Conservation (phyloP, 1,140 invertebrate genomes). For the Glossosoma conforme region DNA sequence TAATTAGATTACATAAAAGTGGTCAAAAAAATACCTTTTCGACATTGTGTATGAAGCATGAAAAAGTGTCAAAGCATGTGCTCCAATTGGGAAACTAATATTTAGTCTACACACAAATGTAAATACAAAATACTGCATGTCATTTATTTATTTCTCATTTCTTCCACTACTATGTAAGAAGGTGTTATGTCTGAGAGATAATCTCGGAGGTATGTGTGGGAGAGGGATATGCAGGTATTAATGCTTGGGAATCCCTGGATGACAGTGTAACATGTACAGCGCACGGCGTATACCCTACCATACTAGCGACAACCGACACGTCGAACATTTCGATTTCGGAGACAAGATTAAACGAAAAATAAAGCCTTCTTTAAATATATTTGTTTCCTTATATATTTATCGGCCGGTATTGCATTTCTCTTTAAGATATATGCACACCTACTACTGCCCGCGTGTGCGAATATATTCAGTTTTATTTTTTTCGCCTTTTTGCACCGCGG, state of each 20-base stretch:
- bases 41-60: too few relatives aligned
- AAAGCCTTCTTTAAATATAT: slow-evolving; percentile 40
- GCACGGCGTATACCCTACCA: too few relatives aligned
- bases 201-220: not conserved
- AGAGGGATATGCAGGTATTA: not conserved
- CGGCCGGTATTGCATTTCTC: slow-evolving; percentile 48
- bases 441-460: not conserved
- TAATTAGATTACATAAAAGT: too few relatives aligned
- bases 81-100: too few relatives aligned
- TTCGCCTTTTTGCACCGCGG: not conserved
- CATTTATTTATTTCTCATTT: too few relatives aligned
- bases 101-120: too few relatives aligned
- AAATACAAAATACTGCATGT: too few relatives aligned
- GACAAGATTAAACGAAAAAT: slow-evolving; percentile 50
- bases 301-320: slow-evolving; percentile 14
- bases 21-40: too few relatives aligned
- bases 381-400: slow-evolving; percentile 48
- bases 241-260: not conserved
- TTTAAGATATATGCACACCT: not conserved
- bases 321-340: slow-evolving; percentile 37
- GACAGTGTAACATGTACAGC: too few relatives aligned
- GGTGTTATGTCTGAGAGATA: too few relatives aligned
- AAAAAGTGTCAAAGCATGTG: too few relatives aligned
- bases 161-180: too few relatives aligned
- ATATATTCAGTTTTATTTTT: not conserved